These are phyloP conservation scores for Orycteropus afer DNA, from an alignment of 2,113 vertebrate genomes.

Conservation along the genomic window DNA sequence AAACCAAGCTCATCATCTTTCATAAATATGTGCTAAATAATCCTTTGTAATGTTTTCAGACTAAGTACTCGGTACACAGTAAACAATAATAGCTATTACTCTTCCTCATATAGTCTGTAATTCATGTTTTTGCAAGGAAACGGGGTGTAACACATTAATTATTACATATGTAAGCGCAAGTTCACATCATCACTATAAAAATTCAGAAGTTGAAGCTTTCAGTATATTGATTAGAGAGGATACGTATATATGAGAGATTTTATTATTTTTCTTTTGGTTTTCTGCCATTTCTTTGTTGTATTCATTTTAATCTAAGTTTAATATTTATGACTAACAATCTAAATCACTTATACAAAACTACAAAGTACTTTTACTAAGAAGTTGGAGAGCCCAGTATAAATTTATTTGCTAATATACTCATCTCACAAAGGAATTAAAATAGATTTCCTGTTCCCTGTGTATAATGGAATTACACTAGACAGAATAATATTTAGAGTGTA, in stretches of 20 bases:
- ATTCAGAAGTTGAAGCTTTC: neutral
- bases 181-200: conserved; percentile 31
- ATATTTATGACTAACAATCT: conserved; percentile 17
- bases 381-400: neutral
- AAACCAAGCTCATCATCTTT: neutral
- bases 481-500: conserved; percentile 20
- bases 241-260: neutral
- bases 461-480: conserved; percentile 21
- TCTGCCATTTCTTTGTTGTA: neutral
- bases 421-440: neutral
- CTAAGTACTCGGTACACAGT: neutral
- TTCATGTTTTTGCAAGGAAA: neutral
- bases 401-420: conserved; percentile 9
- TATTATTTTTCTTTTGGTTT: conserved; percentile 38
- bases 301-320: conserved; percentile 12
- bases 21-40: neutral
- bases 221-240: neutral
- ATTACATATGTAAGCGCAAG: neutral
- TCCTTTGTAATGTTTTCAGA: conserved; percentile 22
- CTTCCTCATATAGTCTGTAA: neutral
- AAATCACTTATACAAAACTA: neutral
- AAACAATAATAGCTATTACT: neutral
- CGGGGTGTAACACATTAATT: neutral
- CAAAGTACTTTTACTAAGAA: neutral
- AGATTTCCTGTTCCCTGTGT: neutral